Evolutionary conservation across 2,113 vertebrate species (phyloP).

Genomic region (Paracanthobrama guichenoti): DNA sequence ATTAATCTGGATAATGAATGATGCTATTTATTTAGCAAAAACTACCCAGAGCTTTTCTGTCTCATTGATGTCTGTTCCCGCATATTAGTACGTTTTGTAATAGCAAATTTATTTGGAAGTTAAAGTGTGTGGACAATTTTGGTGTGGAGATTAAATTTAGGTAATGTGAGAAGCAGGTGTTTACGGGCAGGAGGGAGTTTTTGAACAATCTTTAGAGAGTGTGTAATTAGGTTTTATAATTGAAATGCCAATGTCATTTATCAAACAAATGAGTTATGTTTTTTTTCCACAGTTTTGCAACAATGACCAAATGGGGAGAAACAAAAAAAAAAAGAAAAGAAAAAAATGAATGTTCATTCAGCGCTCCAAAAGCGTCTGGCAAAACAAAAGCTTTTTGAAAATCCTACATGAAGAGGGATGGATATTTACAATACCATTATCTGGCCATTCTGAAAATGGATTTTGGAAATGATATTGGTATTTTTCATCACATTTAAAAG

Average conservation of each 20-base stretch:
- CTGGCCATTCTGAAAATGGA: constrained; percentile 48
- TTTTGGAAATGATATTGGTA: constrained; percentile 59
- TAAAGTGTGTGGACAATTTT: constrained; percentile 48
- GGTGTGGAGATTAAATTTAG: constrained; percentile 25
- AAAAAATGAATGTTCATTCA: neutral
- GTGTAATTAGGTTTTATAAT: constrained; percentile 42
- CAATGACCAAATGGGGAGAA: constrained; percentile 20
- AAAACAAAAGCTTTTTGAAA: constrained; percentile 30
- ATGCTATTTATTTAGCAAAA: constrained; percentile 66
- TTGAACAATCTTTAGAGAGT: constrained; percentile 23
- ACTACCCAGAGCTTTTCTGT: constrained; percentile 56
- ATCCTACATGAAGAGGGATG: constrained; percentile 32
- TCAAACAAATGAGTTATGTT: constrained; percentile 27
- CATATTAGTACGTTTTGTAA: constrained; percentile 51
- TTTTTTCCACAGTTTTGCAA: neutral
- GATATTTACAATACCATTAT: constrained; percentile 46
- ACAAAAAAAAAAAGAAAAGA: neutral
- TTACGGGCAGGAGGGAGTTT: constrained; percentile 10
- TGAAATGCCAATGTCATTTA: constrained; percentile 34
- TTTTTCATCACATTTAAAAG: constrained; percentile 59
- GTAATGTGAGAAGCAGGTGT: constrained; percentile 42
- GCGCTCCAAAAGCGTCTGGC: neutral
- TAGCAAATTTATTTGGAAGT: constrained; percentile 17
- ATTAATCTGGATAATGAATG: constrained; percentile 65
- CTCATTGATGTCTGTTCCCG: constrained; percentile 61